These are phyloP conservation scores for Hypocryptadius cinnamomeus DNA, from an alignment of 2,113 vertebrate genomes.

Conservation along the genomic window DNA sequence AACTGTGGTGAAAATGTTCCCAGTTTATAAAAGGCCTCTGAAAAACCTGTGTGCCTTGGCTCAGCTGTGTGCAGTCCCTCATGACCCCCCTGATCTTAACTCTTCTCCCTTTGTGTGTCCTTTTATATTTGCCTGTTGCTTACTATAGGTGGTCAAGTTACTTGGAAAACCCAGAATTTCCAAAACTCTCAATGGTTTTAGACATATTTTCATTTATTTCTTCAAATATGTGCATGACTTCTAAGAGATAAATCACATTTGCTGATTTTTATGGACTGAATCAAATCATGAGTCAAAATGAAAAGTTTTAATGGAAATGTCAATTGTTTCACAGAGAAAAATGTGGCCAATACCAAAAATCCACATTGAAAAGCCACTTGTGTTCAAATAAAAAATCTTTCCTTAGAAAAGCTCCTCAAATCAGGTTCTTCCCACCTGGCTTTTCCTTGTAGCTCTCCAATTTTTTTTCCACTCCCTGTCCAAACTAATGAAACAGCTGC, in stretches of 20 bases:
- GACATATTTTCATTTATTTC: not conserved
- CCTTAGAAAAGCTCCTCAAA: not conserved
- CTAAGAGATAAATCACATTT: not conserved
- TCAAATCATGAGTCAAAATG: not conserved
- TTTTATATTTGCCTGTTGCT: not conserved
- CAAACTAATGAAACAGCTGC: not conserved
- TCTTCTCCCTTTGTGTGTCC: not conserved
- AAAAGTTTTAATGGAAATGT: not conserved
- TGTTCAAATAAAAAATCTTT: not conserved
- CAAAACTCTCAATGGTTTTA: not conserved
- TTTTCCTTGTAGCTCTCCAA: not conserved
- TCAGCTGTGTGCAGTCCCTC: not conserved
- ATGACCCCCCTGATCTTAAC: not conserved
- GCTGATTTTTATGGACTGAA: not conserved
- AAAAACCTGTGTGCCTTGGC: not conserved
- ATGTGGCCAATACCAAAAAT: not conserved
- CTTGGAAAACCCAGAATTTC: not conserved
- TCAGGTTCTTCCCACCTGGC: not conserved
- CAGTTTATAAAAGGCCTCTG: not conserved
- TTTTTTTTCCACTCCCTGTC: not conserved
- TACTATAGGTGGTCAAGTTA: not conserved
- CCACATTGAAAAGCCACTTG: not conserved
- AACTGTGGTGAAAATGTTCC: not conserved
- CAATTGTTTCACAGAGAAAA: not conserved
- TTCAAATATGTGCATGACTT: not conserved